phyloP scores from a whole-genome alignment of 2,113 vertebrate species.

The Ascaphus truei region DNA sequence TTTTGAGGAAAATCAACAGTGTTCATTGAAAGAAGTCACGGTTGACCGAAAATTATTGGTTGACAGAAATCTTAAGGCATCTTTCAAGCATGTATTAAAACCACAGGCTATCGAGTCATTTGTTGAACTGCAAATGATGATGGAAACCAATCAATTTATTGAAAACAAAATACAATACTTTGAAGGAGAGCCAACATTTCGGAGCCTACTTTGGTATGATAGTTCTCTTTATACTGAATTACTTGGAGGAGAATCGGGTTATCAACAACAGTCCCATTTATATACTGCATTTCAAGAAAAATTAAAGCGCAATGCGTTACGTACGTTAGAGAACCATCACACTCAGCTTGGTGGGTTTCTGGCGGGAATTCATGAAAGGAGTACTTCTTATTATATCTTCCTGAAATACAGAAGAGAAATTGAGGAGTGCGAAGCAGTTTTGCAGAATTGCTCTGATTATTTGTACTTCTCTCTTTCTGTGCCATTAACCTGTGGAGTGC shows the following conservation, averaged over 20 bases:
- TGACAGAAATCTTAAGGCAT: slow-evolving; percentile 47
- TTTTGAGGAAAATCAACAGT: slow-evolving; percentile 62
- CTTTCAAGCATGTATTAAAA: slow-evolving; percentile 49
- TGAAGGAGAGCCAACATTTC: slow-evolving; percentile 55
- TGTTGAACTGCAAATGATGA: slow-evolving; percentile 70
- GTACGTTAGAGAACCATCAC: slow-evolving; percentile 52
- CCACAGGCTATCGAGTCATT: slow-evolving; percentile 59
- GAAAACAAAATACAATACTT: slow-evolving; percentile 64
- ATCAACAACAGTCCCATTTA: slow-evolving; percentile 64
- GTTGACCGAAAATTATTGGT: slow-evolving; percentile 59
- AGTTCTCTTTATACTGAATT: slow-evolving; percentile 62
- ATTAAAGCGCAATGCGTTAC: slow-evolving; percentile 49
- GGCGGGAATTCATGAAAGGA: slow-evolving; percentile 40
- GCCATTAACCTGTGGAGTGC: slow-evolving; percentile 62
- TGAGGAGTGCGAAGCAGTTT: slow-evolving; percentile 59
- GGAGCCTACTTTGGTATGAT: slow-evolving; percentile 73
- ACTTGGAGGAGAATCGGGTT: slow-evolving; percentile 53
- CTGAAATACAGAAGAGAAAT: slow-evolving; percentile 64
- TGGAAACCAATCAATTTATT: slow-evolving; percentile 66
- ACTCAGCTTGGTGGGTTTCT: slow-evolving; percentile 45
- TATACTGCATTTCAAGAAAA: slow-evolving; percentile 65
- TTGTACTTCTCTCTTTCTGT: slow-evolving; percentile 65
- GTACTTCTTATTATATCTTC: slow-evolving; percentile 61
- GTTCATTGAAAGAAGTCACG: slow-evolving; percentile 49
- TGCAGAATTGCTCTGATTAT: slow-evolving; percentile 47